A percentile compares a stretch with the other conserved stretches of the same genome.
These are phyloP conservation scores for Cynaeus angustus DNA, from an alignment of 2,888 invertebrate species.

Conservation along the genomic window DNA sequence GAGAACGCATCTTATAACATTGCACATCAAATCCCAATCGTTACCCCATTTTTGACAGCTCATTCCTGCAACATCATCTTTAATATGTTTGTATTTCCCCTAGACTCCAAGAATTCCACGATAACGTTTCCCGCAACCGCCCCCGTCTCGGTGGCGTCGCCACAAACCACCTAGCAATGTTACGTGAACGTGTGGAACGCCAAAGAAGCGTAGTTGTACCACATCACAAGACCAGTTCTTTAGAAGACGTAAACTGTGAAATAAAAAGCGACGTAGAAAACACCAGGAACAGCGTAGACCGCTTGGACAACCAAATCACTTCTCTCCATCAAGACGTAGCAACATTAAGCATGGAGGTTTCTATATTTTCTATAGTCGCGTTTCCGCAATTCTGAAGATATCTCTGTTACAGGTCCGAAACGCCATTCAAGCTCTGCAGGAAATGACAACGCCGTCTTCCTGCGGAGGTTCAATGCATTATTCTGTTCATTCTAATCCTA, in stretches of 20 bases:
- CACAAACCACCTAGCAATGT: slow-evolving; percentile 70
- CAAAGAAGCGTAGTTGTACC: slow-evolving; percentile 77
- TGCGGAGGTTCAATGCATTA: slow-evolving; percentile 71
- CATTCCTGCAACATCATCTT: no score
- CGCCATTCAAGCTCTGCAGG: slow-evolving; percentile 89
- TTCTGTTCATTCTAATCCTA: slow-evolving; percentile 89
- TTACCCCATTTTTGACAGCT: no score
- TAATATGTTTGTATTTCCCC: slow-evolving; percentile 19
- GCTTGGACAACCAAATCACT: slow-evolving; percentile 87
- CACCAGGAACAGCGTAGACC: slow-evolving; percentile 75
- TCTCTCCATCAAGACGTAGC: slow-evolving; percentile 90
- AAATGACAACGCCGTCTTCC: slow-evolving; percentile 80
- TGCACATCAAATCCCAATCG: no score
- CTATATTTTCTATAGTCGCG: slow-evolving; percentile 11
- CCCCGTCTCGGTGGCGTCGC: slow-evolving; percentile 68
- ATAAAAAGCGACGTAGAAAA: slow-evolving; percentile 66
- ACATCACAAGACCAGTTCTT: slow-evolving; percentile 75
- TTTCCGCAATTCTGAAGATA: slow-evolving; percentile 24
- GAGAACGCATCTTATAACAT: no score
- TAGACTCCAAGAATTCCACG: slow-evolving; percentile 68
- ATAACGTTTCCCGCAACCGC: slow-evolving; percentile 57
- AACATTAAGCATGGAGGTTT: slow-evolving; percentile 86
- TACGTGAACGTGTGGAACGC: slow-evolving; percentile 80
- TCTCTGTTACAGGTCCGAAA: slow-evolving; percentile 79
- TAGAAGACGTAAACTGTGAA: slow-evolving; percentile 78